Evolutionary conservation across 2,888 invertebrate genomes (phyloP), one percentile per base, ranked within the genome.

Genomic region (Fragum whitleyi): DNA sequence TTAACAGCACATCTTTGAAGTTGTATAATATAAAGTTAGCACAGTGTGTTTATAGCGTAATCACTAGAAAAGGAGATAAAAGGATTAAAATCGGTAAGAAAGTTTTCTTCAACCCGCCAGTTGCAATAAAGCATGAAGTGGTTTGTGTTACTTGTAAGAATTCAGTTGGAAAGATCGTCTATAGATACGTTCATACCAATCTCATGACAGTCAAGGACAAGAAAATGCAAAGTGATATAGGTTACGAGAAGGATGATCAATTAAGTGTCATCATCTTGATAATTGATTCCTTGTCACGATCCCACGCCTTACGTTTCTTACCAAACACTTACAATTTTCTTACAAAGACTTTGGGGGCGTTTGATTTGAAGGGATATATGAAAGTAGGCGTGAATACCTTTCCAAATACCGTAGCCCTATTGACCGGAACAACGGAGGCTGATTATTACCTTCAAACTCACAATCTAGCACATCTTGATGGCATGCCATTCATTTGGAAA

Each of bases 401-500:
- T 65, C 87, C 87, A 11, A 87, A 87, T 73, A 11, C 81, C 5
- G 51, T 81, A 1, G 83, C 87, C 16, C 70, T 87, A 16, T 65
- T 87, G 42, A 81, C 87, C 1, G 87, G 87, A 16, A 72, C 26
- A 28, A 67, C 72, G 2, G 67, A 78, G 23, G 61, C 55, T 5
- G 47, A 59, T 11, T 77, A 74, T 23, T 67, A 55, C 0, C 47
- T 72, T 36, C 71, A 61, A 16, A 82, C 77, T 47, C 51, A 86
- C 11, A 47, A 71, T 19, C 59, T 47, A 5, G 21, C 69, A 2
- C 62, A 74, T 42, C 39, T 79, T n/a, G 88, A 89, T 23, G 51
- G 79, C 7, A 76, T 97, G 90, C 96, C 96, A 0, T 96, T 97
- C 87, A 94, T 98, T 68, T 98, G 98, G 98, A 96, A 97, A 79